A percentile compares a stretch with the other conserved stretches of the same genome.
Evolutionary conservation across 2,113 vertebrate genomes (phyloP).

Genomic region (Cinclus mexicanus): DNA sequence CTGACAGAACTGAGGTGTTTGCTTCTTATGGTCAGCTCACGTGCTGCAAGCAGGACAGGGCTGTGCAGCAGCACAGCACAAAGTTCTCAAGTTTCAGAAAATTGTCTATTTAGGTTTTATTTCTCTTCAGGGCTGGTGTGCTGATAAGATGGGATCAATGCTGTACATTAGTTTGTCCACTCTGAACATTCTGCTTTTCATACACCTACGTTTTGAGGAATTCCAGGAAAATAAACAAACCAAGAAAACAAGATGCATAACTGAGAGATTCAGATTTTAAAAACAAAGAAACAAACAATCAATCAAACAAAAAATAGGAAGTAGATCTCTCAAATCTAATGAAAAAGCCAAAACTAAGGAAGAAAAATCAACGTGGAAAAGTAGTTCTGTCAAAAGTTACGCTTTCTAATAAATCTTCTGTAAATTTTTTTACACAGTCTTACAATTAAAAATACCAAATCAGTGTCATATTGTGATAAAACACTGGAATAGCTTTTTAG

Average conservation of each 20-base stretch:
- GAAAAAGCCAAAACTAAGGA: background rate
- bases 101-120: background rate
- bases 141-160: background rate
- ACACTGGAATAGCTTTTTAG: background rate
- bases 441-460: background rate
- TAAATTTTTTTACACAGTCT: background rate
- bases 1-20: background rate
- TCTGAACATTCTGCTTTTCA: background rate
- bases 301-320: background rate
- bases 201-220: background rate
- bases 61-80: background rate
- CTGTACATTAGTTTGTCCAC: background rate
- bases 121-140: background rate
- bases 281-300: background rate
- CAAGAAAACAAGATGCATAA: background rate
- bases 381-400: background rate
- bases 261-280: background rate
- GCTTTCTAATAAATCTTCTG: background rate
- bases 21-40: background rate
- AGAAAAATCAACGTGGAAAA: background rate
- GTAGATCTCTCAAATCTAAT: background rate
- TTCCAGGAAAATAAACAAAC: background rate
- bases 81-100: background rate
- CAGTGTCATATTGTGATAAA: background rate
- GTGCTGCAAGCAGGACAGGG: background rate